Base-by-base conservation (phyloP, 1,140 invertebrate species). In the Drosophila aff. region DNA sequence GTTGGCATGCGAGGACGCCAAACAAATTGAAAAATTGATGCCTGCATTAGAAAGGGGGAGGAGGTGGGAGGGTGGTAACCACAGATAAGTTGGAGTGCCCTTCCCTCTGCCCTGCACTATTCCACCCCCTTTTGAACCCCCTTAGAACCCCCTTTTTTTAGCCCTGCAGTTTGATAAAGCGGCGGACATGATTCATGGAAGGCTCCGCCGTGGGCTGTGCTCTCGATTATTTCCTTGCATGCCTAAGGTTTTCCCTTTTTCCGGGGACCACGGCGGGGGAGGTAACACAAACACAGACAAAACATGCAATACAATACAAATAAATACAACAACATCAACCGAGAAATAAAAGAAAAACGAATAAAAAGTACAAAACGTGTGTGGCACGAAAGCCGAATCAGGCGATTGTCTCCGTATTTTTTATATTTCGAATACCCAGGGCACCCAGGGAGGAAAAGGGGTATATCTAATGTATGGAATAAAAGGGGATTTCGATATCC, bases 11-110 rank as follows among this genome's bases (percentile, higher is more conserved):
- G 64, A 71, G 46, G 44, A 50, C 60, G 55, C 55, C 62, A 74
- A 74, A 81, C 79, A 86, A 85, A 85, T 85, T 86, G 82, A 85
- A 85, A 85, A 85, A 86, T 85, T 85, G 82, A 81, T 81, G 67
- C 68, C 73, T 46, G 69, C 72, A 75, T 62, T 61, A 63, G 65
- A 23, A 11, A 10, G 21, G 5, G 3, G 15, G 44, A 1, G 2
- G 21, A 7, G 0, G 26, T 23, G 23, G 23, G 23, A 21, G 21
- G n/a, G 31, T 31, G 44, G 21, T 85, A 85, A 81, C 82, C 82
- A 66, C 82, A 84, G 65, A 80, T 76, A 84, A 16, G 18, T 55
- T 55, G 26, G 71, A 68, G 62, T 41, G 43, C 41, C 47, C 15
- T n/a, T 31, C 16, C 26, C 50, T 36, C 18, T n/a, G 9, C 15